These are phyloP conservation scores for Gobio gobio DNA, from an alignment of 2,113 vertebrate species.

Conservation along the genomic window DNA sequence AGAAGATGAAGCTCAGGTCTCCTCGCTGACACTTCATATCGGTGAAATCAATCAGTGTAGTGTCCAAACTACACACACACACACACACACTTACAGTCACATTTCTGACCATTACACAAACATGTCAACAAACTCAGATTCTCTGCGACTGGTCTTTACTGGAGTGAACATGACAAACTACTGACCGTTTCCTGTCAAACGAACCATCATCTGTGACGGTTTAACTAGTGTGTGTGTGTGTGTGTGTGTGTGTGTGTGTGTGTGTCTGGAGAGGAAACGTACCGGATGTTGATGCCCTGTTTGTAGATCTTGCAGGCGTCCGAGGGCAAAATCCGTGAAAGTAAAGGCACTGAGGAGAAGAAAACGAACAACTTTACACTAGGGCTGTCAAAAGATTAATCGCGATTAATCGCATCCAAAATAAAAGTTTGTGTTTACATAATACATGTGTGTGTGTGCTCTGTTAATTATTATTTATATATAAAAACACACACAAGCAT, in stretches of 20 bases:
- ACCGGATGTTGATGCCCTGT: slow-evolving; percentile 99
- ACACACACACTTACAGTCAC: not conserved
- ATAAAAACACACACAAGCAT: too few relatives aligned
- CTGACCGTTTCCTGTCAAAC: not conserved
- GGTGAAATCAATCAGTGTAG: slow-evolving; percentile 97
- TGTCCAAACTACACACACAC: slow-evolving; percentile 86
- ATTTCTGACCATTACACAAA: too few relatives aligned
- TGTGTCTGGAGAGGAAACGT: slow-evolving; percentile 21
- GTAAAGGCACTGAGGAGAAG: slow-evolving; percentile 91
- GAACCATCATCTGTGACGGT: not conserved
- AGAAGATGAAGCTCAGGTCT: slow-evolving; percentile 98
- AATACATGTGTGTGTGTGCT: too few relatives aligned
- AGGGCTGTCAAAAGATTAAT: too few relatives aligned
- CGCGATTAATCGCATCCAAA: too few relatives aligned
- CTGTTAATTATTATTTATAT: too few relatives aligned
- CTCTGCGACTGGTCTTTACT: too few relatives aligned
- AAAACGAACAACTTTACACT: slow-evolving; percentile 47
- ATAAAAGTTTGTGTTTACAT: too few relatives aligned
- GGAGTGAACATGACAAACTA: too few relatives aligned
- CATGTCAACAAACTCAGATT: too few relatives aligned
- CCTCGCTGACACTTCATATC: slow-evolving; percentile 99
- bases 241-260: too few relatives aligned
- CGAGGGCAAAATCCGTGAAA: slow-evolving; percentile 98
- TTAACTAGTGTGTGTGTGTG: not conserved
- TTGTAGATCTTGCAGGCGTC: slow-evolving; percentile 99